Evolutionary conservation across 1,140 invertebrate genomes (phyloP).

Genomic region (Cydia splendana): DNA sequence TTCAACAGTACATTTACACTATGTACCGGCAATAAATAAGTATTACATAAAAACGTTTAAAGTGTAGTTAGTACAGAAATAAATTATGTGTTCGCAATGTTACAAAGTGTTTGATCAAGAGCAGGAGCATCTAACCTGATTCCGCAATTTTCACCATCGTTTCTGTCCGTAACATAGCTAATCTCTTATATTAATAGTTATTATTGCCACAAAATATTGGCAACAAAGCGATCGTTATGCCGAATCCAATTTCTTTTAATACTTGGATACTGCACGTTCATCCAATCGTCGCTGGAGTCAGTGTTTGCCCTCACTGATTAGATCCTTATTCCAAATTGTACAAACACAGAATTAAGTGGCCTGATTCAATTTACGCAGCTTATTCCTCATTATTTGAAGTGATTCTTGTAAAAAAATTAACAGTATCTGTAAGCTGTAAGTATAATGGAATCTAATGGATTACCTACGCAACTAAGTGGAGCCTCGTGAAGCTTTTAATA

Average conservation of each 20-base stretch:
- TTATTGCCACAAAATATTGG: slow-evolving; percentile 2
- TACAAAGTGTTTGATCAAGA: no score
- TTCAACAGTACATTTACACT: no score
- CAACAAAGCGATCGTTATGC: slow-evolving; percentile 16
- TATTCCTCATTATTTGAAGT: slow-evolving; percentile 24
- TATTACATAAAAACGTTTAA: no score
- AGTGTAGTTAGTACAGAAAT: no score
- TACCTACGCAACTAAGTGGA: neutral
- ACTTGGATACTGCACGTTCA: slow-evolving; percentile 3
- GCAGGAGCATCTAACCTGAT: no score
- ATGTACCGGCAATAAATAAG: no score
- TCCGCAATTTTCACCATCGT: no score
- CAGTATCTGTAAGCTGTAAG: neutral
- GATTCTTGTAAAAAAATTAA: neutral
- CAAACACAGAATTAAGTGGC: slow-evolving; percentile 14
- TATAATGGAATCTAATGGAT: slow-evolving; percentile 2
- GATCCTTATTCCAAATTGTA: slow-evolving; percentile 37
- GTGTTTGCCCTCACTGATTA: slow-evolving; percentile 39
- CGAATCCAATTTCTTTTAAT: slow-evolving; percentile 18
- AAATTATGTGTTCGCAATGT: no score
- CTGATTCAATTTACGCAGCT: slow-evolving; percentile 13
- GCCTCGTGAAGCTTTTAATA: neutral
- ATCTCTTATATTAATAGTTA: neutral
- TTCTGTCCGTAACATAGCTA: neutral
- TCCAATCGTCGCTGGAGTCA: slow-evolving; percentile 33